These are phyloP conservation scores for Linurgus olivaceus DNA, from an alignment of 2,797 vertebrate genomes.

Conservation along the genomic window DNA sequence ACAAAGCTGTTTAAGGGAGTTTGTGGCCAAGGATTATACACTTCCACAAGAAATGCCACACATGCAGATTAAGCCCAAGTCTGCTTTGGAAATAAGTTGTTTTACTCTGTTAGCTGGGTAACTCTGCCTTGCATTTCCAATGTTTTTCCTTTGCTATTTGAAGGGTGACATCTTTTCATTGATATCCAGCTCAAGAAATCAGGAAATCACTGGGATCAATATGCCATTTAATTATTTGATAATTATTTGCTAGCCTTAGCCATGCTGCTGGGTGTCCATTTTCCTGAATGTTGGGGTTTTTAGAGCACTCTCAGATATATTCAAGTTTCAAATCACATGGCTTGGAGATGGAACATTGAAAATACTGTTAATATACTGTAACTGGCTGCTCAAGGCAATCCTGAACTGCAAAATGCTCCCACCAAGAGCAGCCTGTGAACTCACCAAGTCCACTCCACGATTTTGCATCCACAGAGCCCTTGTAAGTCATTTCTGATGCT, in stretches of 20 bases:
- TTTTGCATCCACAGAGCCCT: background rate
- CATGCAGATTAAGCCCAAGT: background rate
- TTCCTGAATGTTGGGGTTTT: background rate
- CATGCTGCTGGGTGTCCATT: background rate
- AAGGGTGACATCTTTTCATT: background rate
- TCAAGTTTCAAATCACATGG: background rate
- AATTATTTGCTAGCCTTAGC: background rate
- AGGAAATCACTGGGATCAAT: background rate
- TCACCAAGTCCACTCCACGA: rapidly evolving
- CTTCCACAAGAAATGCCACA: background rate
- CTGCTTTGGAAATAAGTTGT: background rate
- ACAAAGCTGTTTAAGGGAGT: background rate
- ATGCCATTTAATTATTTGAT: background rate
- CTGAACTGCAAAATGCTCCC: background rate
- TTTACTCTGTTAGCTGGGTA: background rate
- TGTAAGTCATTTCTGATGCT: background rate
- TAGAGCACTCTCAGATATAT: background rate
- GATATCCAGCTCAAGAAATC: background rate
- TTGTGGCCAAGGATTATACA: background rate
- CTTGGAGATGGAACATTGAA: background rate
- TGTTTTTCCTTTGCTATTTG: background rate
- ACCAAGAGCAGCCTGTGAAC: background rate
- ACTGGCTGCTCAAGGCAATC: background rate
- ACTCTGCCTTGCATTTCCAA: background rate
- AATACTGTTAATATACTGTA: background rate